Base-by-base conservation (phyloP, 2,888 invertebrate genomes). In the Serripes groenlandicus region DNA sequence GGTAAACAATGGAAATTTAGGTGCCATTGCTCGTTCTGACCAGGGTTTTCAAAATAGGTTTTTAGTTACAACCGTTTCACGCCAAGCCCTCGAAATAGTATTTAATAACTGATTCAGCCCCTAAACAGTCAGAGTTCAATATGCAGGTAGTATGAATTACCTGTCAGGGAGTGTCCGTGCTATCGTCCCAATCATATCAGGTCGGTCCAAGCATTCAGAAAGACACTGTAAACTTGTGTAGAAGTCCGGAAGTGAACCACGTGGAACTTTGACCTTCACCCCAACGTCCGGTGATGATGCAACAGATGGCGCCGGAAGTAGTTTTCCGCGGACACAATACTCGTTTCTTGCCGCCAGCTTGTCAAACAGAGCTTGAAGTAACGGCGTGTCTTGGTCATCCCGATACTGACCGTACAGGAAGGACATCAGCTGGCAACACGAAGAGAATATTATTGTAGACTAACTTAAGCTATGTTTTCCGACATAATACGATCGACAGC, bases 391-490 rank as follows among this genome's bases (percentile, higher is more conserved):
- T 15, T 72, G 54, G 52, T 92, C 91, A 7, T 88, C 68, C 26
- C 88, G 79, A 70, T 89, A 89, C 7, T 92, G 78, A 21, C 92
- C 93, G 75, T 91, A 92, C 62, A 90, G 78, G 72, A 90, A 91
- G 7, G 90, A 86, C 76, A 91, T 81, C 62, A 88, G 54, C 83
- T 86, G 82, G 7, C 78, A 35, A 60, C 9, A 35, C 18, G 23
- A 32, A 42, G 42, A 42, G 15, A 42, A 42, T n/a, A n/a, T n/a
- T n/a, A n/a, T n/a, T n/a, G n/a, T n/a, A n/a, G n/a, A n/a, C n/a
- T n/a, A n/a, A n/a, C n/a, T n/a, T n/a, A n/a, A n/a, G n/a, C n/a
- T n/a, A n/a, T n/a, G n/a, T n/a, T n/a, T n/a, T n/a, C n/a, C n/a
- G n/a, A n/a, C n/a, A n/a, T n/a, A n/a, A n/a, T n/a, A n/a, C n/a